phyloP scores from a whole-genome alignment of 2,797 vertebrate species.

The Glyptemys insculpta region DNA sequence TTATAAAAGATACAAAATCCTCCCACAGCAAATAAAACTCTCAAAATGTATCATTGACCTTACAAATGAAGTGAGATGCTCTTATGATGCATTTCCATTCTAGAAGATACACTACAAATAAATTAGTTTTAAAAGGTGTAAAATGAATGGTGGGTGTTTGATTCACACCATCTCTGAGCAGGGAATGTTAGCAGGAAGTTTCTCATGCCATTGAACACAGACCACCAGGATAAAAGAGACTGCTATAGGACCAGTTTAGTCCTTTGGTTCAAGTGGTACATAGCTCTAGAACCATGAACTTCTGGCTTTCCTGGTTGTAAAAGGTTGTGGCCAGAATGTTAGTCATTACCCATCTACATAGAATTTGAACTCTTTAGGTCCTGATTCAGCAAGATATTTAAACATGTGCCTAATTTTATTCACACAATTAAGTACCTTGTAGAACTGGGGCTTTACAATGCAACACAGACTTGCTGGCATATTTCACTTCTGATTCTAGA shows the following conservation, averaged over 20 bases:
- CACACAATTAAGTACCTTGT: no score
- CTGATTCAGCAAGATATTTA: no score
- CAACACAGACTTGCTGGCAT: neutral
- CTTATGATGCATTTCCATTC: conserved; percentile 39
- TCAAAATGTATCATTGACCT: conserved; percentile 26
- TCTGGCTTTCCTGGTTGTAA: neutral
- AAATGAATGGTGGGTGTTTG: conserved; percentile 26
- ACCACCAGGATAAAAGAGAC: neutral
- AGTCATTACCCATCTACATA: no score
- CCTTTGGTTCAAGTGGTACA: neutral
- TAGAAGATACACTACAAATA: neutral
- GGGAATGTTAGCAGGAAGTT: neutral
- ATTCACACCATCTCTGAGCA: conserved; percentile 20
- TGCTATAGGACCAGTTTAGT: neutral
- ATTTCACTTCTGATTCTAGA: neutral
- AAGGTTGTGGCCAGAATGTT: no score
- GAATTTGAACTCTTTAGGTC: no score
- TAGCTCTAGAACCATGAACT: neutral
- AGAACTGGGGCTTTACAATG: neutral
- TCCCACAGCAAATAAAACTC: conserved; percentile 6
- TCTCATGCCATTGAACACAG: neutral
- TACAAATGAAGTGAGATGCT: conserved; percentile 25
- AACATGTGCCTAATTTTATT: no score
- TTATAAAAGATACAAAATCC: conserved; percentile 33
- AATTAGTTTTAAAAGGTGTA: conserved; percentile 37